These are phyloP conservation scores for Zeugodacus cucurbitae DNA, from an alignment of 1,140 invertebrate species.

Conservation along the genomic window DNA sequence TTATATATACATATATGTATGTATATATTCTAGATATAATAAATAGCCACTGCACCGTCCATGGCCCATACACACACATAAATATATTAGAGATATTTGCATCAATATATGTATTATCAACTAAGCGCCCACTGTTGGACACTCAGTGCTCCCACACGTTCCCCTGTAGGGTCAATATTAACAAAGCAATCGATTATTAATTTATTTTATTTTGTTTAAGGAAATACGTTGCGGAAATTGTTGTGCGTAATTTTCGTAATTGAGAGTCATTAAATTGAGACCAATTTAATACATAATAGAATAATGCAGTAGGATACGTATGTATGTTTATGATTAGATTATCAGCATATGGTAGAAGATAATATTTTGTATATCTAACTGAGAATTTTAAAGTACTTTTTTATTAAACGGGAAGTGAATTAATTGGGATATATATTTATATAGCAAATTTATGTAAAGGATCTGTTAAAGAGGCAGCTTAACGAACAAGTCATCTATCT, in stretches of 20 bases:
- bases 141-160: background rate
- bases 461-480: too few relatives aligned
- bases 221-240: conserved; percentile 12
- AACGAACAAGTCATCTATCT: too few relatives aligned
- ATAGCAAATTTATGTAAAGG: too few relatives aligned
- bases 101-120: background rate
- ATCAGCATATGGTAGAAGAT: too few relatives aligned
- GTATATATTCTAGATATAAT: too few relatives aligned
- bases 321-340: too few relatives aligned
- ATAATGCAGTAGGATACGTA: too few relatives aligned
- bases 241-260: background rate
- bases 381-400: too few relatives aligned
- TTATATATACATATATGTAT: too few relatives aligned
- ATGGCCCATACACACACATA: background rate
- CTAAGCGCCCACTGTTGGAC: background rate
- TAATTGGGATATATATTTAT: too few relatives aligned
- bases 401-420: too few relatives aligned
- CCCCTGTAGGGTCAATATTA: background rate
- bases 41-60: background rate
- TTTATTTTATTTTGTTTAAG: background rate
- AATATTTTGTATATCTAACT: too few relatives aligned
- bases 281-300: background rate
- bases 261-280: background rate
- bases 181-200: conserved; percentile 13
- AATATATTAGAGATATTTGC: background rate